Evolutionary conservation across 2,113 vertebrate genomes (phyloP).

Genomic region (Boleophthalmus pectinirostris): DNA sequence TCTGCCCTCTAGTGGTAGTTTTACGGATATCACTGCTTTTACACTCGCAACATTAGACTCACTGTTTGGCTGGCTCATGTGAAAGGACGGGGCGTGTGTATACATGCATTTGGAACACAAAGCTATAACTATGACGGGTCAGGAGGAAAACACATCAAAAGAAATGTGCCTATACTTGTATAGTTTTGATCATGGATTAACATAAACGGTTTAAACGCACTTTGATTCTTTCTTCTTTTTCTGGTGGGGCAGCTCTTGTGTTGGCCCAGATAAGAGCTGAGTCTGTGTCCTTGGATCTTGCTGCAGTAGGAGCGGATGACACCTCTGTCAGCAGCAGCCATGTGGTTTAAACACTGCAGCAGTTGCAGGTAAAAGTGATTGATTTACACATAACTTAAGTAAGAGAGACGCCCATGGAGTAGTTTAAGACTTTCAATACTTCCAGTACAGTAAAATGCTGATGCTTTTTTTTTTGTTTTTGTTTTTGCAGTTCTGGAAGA

Average conservation of each 20-base stretch:
- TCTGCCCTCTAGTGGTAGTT: not conserved
- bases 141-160: not conserved
- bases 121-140: not conserved
- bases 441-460: slow-evolving; percentile 53
- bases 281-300: slow-evolving; percentile 45
- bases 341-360: slow-evolving; percentile 29
- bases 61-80: not conserved
- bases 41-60: not conserved
- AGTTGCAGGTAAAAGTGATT: slow-evolving; percentile 17
- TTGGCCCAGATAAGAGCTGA: not conserved
- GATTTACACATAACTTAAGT: slow-evolving; percentile 2
- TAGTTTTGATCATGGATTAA: not conserved
- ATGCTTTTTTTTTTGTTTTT: slow-evolving; percentile 25
- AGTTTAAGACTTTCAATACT: slow-evolving; percentile 32
- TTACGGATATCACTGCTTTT: not conserved
- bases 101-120: not conserved
- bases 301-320: slow-evolving; percentile 57
- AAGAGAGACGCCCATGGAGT: not conserved
- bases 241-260: too few relatives aligned
- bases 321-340: not conserved
- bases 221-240: not conserved
- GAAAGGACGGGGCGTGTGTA: not conserved
- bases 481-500: slow-evolving; percentile 68
- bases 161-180: not conserved
- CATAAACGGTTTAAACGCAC: not conserved